A percentile compares a stretch with the other conserved stretches of the same genome.
phyloP scores from a whole-genome alignment of 2,888 invertebrate genomes.

The Uloborus plumipes region DNA sequence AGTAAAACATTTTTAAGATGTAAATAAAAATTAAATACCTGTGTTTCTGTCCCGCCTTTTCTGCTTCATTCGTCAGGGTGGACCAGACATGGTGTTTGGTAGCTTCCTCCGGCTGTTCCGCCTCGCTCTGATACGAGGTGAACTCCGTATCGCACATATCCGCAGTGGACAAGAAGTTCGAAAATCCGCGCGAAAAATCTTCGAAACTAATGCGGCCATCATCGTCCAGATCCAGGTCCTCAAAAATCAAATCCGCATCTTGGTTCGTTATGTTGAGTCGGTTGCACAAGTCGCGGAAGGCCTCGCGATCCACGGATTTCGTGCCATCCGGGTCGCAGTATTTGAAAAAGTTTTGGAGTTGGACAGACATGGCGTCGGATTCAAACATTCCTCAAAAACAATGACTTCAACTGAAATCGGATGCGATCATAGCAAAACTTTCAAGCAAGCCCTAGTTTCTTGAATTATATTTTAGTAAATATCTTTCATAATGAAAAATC shows the following conservation, averaged over 20 bases:
- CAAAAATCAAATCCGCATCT: slow-evolving; percentile 74
- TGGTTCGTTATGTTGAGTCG: slow-evolving; percentile 71
- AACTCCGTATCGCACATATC: neutral
- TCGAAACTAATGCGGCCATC: slow-evolving; percentile 74
- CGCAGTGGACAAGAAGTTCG: slow-evolving; percentile 68
- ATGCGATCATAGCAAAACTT: too few species aligned
- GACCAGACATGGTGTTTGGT: slow-evolving; percentile 51
- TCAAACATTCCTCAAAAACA: too few species aligned
- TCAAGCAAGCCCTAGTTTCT: too few species aligned
- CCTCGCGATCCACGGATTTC: slow-evolving; percentile 73
- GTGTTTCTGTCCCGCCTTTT: slow-evolving; percentile 33
- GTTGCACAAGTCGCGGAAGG: slow-evolving; percentile 73
- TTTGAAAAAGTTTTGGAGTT: slow-evolving; percentile 71
- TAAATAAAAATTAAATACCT: slow-evolving; percentile 13
- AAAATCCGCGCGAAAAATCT: slow-evolving; percentile 74
- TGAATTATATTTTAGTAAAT: too few species aligned
- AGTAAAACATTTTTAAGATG: neutral
- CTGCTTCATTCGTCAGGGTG: slow-evolving; percentile 51
- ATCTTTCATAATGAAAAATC: too few species aligned
- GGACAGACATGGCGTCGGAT: slow-evolving; percentile 29
- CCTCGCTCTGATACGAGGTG: neutral
- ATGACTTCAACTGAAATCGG: too few species aligned
- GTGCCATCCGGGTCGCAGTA: slow-evolving; percentile 73
- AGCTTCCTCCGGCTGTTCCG: slow-evolving; percentile 22
- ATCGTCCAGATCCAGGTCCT: slow-evolving; percentile 74